These are phyloP conservation scores for Ceriagrion tenellum DNA, from an alignment of 2,888 invertebrate genomes.

Conservation along the genomic window DNA sequence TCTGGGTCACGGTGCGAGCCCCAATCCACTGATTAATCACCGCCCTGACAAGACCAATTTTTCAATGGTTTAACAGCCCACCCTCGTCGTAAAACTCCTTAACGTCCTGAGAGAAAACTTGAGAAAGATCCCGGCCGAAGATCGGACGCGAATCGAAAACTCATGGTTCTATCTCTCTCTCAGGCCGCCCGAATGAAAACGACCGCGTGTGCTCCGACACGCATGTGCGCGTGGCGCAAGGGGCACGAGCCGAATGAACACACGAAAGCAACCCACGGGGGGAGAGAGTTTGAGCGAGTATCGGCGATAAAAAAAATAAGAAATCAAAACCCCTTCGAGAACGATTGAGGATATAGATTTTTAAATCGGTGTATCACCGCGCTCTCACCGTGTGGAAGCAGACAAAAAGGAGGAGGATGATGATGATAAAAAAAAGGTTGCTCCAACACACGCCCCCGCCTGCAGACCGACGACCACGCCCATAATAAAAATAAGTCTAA, in stretches of 20 bases:
- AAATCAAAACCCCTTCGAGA: not conserved
- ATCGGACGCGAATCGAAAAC: constrained; percentile 4
- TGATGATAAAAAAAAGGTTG: not conserved
- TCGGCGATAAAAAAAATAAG: not conserved
- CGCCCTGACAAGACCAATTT: not conserved
- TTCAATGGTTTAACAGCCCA: not conserved
- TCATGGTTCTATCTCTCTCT: not conserved
- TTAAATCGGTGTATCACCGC: not conserved
- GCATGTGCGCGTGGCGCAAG: not conserved
- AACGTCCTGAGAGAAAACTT: not conserved
- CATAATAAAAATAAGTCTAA: not conserved
- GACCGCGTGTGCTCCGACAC: not conserved
- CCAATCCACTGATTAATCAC: not conserved
- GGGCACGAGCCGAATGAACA: not conserved
- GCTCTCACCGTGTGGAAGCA: not conserved
- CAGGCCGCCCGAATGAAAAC: not conserved
- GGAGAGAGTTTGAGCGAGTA: not conserved
- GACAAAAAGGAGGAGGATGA: not conserved
- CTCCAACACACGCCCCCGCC: constrained; percentile 3
- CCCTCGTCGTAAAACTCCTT: constrained; percentile 6
- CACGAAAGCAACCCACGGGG: not conserved
- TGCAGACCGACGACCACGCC: not conserved
- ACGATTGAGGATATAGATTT: not conserved
- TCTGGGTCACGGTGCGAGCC: not conserved
- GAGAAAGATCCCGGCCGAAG: not conserved